Base-by-base conservation (phyloP, 1,140 invertebrate genomes). In the Trachymyrmex cornetzi region DNA sequence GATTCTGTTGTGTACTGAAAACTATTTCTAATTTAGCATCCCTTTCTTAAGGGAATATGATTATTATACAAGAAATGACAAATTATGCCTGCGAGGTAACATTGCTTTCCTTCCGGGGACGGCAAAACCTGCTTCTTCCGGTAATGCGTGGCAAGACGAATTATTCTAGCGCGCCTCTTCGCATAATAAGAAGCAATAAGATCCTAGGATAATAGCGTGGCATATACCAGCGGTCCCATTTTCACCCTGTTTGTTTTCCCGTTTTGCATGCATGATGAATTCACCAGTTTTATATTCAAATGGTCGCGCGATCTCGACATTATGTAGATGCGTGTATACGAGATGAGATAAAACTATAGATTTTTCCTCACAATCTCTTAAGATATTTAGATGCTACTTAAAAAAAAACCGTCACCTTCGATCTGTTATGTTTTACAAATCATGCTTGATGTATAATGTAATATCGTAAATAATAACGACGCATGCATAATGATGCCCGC, bases 121-220 rank as follows among this genome's bases (percentile, higher is more conserved):
- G 34, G 77, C 55, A 48, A 74, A 72, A 82, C 55, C 19, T n/a
- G 34, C 38, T 82, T 24, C 67, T 82, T 82, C 67, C 64, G 64
- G 50, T 82, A 71, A 82, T 77, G 67, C 55, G 77, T 44, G 71
- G 59, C 79, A 88, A 91, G 91, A 91, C 84, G 89, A 88, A 93
- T 93, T 93, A 93, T 93, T 91, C 93, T 74, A 77, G 87, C 66
- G 91, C 89, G 90, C 90, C 87, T 89, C 74, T 75, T 77, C 90
- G 93, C 93, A 92, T 93, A 93, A 92, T 93, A 93, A 92, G 92
- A 93, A 93, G 92, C 92, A 93, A 93, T 93, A 92, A 92, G 88
- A 92, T 91, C 67, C 82, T 87, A 69, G 86, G 66, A 91, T 92
- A 92, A 93, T 92, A 89, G 87, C 69, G 57, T 71, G 86, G 24